Evolutionary conservation across 2,113 vertebrate genomes (phyloP), one percentile per base, ranked within the genome.

Genomic region (Leptocoma aspasia): DNA sequence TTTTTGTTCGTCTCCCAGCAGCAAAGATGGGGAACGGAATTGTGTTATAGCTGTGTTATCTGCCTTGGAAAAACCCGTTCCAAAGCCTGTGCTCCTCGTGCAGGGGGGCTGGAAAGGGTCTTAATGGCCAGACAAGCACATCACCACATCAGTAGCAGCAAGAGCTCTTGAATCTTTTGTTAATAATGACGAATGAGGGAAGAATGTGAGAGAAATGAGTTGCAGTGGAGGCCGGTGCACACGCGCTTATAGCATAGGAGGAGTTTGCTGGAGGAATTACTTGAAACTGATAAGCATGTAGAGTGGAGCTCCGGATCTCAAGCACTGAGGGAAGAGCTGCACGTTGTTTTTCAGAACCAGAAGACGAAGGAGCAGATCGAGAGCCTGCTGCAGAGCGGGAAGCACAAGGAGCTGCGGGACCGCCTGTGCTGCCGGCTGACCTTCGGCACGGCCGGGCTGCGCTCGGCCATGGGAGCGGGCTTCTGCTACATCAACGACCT

Each of bases 401-500:
- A 90, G 52, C 96, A 98, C 31, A 95, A 98, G 7, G 99, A 99
- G 19, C 95, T 99, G 15, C 98, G 98, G 73, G 97, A 96, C 7
- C 98, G 99, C 14, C 98, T 99, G 37, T 98, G 99, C 92, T 98
- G 96, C 96, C 96, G 99, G 30, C 98, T 99, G 97, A 98, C 94
- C 26, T 99, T 99, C 37, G 99, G 99, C 39, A 99, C 99, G 0
- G 99, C 99, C 0, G 99, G 99, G 22, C 98, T 99, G 49, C 97
- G 99, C 95, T 99, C 99, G 0, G 97, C 99, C 3, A 99, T 99
- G 99, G 99, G 99, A 2, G 99, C 99, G 0, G 99, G 99, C 0
- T 99, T 99, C 90, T 98, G 98, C 96, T 98, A 98, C 94, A 99
- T 99, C 72, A 99, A 99, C 9, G 99, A 99, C 79, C 98, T 99